Base-by-base conservation (phyloP, 2,113 vertebrate genomes). In the Cairina moschata region DNA sequence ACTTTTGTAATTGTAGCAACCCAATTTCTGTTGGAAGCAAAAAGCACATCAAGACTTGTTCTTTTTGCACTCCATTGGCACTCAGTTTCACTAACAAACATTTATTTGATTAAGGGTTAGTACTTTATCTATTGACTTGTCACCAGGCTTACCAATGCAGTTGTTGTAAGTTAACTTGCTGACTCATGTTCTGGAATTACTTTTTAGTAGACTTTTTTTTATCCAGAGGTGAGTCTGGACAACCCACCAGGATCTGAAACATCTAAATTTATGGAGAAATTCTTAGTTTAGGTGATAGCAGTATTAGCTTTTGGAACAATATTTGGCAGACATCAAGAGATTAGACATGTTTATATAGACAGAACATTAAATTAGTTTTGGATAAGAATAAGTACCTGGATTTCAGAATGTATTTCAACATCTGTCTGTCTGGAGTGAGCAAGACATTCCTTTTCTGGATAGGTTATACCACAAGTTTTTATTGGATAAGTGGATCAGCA, bases 291-390 rank as follows among this genome's bases (percentile, higher is more conserved):
- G 36, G 44, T 88, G 42, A 58, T 29, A 59, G 26, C 69, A 73
- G 50, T 62, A 58, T 59, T n/a, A 91, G 18, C 50, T 62, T 26
- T 83, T 92, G 55, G 76, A 94, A 88, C 3, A 93, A 94, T 90
- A 91, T 55, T 63, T 93, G 83, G 40, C 76, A 90, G 55, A 1
- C 76, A 62, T 62, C 44, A 74, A 83, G 44, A 74, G 55, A 90
- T 94, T 86, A 91, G 31, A 34, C 22, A 8, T 88, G 46, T 88
- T 93, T 96, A 74, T 94, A 13, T 55, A 90, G 76, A 46, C 16
- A 80, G 83, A 97, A 90, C 55, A 74, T 17, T 83, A 31, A 90
- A 86, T 80, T 86, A 77, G 40, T 88, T 91, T 94, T 94, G 92
- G 63, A 77, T 83, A 63, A 63, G 36, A 63, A 38, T 63, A 67